Evolutionary conservation across 2,888 invertebrate genomes (phyloP).

Genomic region (Eilema sororculum): DNA sequence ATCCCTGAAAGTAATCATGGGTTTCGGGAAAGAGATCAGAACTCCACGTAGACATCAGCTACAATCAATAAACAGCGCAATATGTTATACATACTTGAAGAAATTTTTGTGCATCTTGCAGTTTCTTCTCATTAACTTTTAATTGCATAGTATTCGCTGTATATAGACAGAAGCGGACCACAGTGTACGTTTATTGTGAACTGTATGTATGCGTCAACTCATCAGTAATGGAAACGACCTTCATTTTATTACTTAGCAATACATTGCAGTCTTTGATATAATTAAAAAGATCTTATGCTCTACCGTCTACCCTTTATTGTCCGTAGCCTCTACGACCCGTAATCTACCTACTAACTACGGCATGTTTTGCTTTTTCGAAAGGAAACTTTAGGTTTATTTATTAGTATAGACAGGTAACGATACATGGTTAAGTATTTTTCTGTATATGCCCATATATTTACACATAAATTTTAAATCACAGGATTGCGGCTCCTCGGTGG

Average conservation of each 20-base stretch:
- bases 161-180: constrained; percentile 35
- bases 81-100: neutral
- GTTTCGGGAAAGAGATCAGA: too few relatives aligned
- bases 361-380: neutral
- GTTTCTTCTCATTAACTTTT: constrained; percentile 7
- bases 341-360: constrained; percentile 13
- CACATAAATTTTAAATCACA: constrained; percentile 59
- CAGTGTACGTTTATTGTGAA: constrained; percentile 45
- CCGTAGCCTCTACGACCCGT: neutral
- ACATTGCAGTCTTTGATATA: neutral
- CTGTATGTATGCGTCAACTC: constrained; percentile 41
- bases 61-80: neutral
- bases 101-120: constrained; percentile 8
- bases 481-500: constrained; percentile 40
- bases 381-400: neutral
- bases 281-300: neutral
- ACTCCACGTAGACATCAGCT: too few relatives aligned
- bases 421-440: neutral
- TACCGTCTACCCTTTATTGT: neutral
- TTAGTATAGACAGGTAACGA: too few relatives aligned
- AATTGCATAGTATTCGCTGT: constrained; percentile 16
- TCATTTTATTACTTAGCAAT: constrained; percentile 41
- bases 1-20: too few relatives aligned
- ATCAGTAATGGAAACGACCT: constrained; percentile 55
- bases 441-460: constrained; percentile 21